Conservation (phyloP, 1,140 invertebrate species). For the Drosophila yakuba region DNA sequence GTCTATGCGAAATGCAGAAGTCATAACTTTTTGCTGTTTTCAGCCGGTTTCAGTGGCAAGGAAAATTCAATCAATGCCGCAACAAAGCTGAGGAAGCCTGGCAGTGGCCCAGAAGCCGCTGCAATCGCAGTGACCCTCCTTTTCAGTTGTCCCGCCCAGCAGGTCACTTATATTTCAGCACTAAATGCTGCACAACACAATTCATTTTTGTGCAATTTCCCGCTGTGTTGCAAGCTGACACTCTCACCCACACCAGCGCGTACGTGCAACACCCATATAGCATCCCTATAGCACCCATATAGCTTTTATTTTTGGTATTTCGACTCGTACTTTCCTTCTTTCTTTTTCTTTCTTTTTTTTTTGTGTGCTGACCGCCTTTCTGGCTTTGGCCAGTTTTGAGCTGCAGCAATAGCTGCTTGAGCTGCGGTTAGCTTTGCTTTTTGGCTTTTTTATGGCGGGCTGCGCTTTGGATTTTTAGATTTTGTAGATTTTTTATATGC, state of each 20-base stretch:
- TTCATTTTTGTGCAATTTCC: conserved; percentile 78
- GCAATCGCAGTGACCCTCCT: background rate
- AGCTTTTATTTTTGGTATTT: conserved; percentile 68
- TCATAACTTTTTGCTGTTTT: background rate
- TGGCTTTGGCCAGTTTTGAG: conserved; percentile 75
- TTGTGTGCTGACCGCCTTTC: conserved; percentile 65
- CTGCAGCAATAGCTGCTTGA: conserved; percentile 77
- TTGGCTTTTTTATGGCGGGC: conserved; percentile 61
- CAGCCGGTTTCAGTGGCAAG: conserved; percentile 11
- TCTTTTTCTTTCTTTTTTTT: conserved; percentile 9
- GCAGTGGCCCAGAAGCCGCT: conserved; percentile 14
- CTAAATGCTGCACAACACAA: conserved; percentile 80
- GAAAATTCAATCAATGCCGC: conserved; percentile 39
- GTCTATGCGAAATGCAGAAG: too few relatives aligned
- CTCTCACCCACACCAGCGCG: conserved; percentile 13
- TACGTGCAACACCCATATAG: conserved; percentile 16
- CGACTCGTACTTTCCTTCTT: background rate
- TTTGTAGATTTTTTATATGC: conserved; percentile 38
- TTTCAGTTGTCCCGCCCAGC: conserved; percentile 39
- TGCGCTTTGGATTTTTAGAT: conserved; percentile 29
- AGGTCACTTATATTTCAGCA: conserved; percentile 53
- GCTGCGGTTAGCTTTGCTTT: conserved; percentile 78
- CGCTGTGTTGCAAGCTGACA: conserved; percentile 60
- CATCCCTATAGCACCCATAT: conserved; percentile 6
- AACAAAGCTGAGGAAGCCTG: conserved; percentile 20